Conservation (phyloP, 2,888 invertebrate species). For the Agelastica alni region DNA sequence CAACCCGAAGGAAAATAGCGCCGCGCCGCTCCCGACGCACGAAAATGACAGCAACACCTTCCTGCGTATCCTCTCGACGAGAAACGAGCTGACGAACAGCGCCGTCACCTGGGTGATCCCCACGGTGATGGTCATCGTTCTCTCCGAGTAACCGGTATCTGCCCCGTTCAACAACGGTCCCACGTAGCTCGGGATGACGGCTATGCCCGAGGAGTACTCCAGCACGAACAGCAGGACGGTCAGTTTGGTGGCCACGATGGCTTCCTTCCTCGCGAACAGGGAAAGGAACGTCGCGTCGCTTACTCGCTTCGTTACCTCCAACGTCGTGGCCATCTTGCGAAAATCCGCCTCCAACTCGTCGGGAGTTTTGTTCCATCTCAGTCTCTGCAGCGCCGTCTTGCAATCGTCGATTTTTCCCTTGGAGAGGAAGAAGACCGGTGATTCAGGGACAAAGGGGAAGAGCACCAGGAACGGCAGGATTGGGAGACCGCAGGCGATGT, state of each 20-base stretch:
- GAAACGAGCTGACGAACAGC: slow-evolving; percentile 70
- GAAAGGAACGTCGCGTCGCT: background rate
- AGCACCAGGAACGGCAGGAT: background rate
- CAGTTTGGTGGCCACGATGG: slow-evolving; percentile 1
- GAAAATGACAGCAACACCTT: slow-evolving; percentile 71
- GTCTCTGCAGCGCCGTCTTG: background rate
- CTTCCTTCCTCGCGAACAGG: background rate
- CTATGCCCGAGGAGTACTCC: slow-evolving; percentile 2
- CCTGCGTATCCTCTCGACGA: slow-evolving; percentile 76
- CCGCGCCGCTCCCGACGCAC: slow-evolving; percentile 65
- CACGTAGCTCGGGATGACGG: slow-evolving; percentile 6
- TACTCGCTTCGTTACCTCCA: slow-evolving; percentile 31
- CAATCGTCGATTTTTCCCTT: background rate
- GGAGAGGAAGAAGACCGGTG: background rate
- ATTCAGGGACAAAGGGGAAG: background rate
- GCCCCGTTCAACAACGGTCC: slow-evolving; percentile 13
- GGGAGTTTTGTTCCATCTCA: background rate
- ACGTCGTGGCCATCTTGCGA: background rate
- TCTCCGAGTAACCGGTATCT: slow-evolving; percentile 6
- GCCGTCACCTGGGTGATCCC: slow-evolving; percentile 63
- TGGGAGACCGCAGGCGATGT: background rate
- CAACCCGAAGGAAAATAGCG: slow-evolving; percentile 60
- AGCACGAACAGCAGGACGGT: background rate
- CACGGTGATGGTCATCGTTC: slow-evolving; percentile 1
- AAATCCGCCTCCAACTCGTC: background rate